Percentiles rank a stretch among this genome's conserved stretches.
Conservation (phyloP, 2,113 vertebrate genomes). For the Okapia johnstoni region DNA sequence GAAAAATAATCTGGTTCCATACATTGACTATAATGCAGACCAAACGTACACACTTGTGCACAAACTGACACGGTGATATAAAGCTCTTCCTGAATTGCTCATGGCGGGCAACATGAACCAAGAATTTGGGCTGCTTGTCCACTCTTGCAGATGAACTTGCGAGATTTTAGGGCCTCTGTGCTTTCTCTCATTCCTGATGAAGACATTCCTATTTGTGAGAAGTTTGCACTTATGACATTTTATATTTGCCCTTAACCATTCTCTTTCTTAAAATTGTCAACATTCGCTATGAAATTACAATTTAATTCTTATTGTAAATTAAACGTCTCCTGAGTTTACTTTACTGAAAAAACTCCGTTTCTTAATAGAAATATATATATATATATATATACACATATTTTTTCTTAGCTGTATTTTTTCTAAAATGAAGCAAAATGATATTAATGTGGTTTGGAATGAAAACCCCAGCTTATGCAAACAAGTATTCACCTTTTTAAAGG, state of each 20-base stretch:
- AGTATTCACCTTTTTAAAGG: neutral
- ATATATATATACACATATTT: neutral
- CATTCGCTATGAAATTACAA: neutral
- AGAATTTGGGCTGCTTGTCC: neutral
- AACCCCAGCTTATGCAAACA: neutral
- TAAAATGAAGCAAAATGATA: neutral
- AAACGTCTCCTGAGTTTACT: neutral
- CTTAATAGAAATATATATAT: neutral
- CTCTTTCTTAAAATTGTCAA: neutral
- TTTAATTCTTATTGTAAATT: neutral
- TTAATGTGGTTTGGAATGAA: neutral
- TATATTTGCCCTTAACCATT: neutral
- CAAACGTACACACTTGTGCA: neutral
- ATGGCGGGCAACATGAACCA: neutral
- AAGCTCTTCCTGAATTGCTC: neutral
- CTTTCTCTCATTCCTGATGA: neutral
- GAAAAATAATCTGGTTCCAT: constrained; percentile 52
- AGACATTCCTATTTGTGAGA: neutral
- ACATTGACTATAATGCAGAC: neutral
- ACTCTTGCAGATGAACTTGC: neutral
- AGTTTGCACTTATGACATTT: neutral
- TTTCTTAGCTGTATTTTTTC: neutral
- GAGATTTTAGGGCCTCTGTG: neutral
- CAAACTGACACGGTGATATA: neutral
- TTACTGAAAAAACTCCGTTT: neutral